A percentile compares a stretch with the other conserved stretches of the same genome.
Conservation (phyloP, 2,113 vertebrate genomes). For the Cinclus mexicanus region DNA sequence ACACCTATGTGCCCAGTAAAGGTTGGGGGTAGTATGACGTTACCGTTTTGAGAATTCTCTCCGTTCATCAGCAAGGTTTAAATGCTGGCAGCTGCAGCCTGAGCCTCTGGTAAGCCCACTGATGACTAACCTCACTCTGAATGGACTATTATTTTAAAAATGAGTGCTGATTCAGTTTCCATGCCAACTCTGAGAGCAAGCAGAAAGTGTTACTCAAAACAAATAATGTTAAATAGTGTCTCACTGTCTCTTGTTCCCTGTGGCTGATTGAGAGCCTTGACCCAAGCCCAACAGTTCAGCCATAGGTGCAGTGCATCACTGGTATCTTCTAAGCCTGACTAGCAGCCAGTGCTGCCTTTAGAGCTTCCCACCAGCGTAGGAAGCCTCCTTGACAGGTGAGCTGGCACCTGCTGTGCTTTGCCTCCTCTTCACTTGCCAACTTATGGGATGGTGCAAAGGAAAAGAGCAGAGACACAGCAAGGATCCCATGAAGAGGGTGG, state of each 20-base stretch:
- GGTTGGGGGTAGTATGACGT: background rate
- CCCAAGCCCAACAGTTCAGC: background rate
- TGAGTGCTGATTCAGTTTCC: conserved; percentile 45
- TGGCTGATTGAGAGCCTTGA: conserved; percentile 2
- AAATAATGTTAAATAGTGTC: conserved; percentile 19
- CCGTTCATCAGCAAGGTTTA: background rate
- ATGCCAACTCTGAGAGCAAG: conserved; percentile 55
- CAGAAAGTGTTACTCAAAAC: conserved; percentile 28
- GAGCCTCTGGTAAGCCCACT: background rate
- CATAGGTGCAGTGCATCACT: background rate
- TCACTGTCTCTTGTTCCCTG: background rate
- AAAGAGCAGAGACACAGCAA: background rate
- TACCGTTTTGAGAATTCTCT: background rate
- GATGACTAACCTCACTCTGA: conserved; percentile 42
- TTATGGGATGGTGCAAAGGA: background rate
- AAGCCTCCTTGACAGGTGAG: background rate
- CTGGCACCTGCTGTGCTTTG: background rate
- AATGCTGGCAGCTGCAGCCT: conserved; percentile 18
- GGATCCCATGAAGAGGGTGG: background rate
- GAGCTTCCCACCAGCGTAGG: background rate
- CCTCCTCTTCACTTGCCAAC: background rate
- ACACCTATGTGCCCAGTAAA: background rate
- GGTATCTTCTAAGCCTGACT: background rate
- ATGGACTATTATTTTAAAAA: conserved; percentile 12
- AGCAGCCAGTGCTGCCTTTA: background rate